Conservation (phyloP, 2,888 invertebrate genomes). For the Tineola bisselliella region DNA sequence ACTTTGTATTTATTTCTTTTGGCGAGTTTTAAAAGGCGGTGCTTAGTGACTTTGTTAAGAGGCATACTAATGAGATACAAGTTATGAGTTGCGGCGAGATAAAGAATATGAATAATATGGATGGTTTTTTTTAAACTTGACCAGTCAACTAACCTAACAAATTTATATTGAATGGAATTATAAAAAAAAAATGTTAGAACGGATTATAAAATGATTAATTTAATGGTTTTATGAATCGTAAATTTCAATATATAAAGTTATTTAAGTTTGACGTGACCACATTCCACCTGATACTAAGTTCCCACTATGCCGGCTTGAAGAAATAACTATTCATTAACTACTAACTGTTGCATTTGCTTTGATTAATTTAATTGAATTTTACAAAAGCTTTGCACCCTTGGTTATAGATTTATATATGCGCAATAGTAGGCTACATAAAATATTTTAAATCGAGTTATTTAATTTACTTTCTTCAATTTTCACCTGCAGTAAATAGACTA, state of each 20-base stretch:
- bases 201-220: slow-evolving; percentile 4
- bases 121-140: slow-evolving; percentile 28
- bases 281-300: too few species aligned
- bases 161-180: not conserved
- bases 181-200: not conserved
- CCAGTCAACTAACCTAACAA: slow-evolving; percentile 11
- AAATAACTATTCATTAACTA: too few species aligned
- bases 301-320: too few species aligned
- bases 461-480: too few species aligned
- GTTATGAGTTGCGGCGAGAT: slow-evolving; percentile 59
- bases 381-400: too few species aligned
- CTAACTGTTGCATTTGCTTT: too few species aligned
- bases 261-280: too few species aligned
- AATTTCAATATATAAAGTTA: not conserved
- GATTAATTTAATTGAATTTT: too few species aligned
- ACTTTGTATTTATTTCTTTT: slow-evolving; percentile 29
- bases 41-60: slow-evolving; percentile 39
- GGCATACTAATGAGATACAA: slow-evolving; percentile 54
- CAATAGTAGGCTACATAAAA: too few species aligned
- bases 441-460: too few species aligned
- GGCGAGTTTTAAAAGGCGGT: slow-evolving; percentile 37
- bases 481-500: too few species aligned
- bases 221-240: slow-evolving; percentile 2
- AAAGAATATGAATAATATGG: slow-evolving; percentile 51
- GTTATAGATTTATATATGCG: too few species aligned